Evolutionary conservation across 1,140 invertebrate genomes (phyloP), one percentile per base, ranked within the genome.

Genomic region (Lycorma delicatula): DNA sequence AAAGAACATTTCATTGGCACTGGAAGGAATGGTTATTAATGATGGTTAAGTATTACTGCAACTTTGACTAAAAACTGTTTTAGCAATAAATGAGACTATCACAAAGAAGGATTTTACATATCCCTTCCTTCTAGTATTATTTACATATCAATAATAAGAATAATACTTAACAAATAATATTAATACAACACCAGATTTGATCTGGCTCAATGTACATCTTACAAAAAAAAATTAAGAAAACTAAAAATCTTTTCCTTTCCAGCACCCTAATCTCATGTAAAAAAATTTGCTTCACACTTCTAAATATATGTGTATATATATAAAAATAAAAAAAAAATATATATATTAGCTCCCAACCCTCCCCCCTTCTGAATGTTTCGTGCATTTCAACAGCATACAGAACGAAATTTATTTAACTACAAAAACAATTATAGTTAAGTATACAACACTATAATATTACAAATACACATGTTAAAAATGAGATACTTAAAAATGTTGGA

Each of bases 351-450:
- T 60, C 62, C 59, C 52, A 63, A 63, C 62, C 62, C 62, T 61
- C 62, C 62, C 60, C 59, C 60, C 62, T 64, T 64, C 62, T 64
- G 62, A 64, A 64, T 61, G 62, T 64, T 64, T 64, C 60, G 62
- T 64, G 62, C 62, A 64, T 64, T 60, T 64, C 62, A 56, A 59
- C 51, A 62, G 60, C 62, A 64, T 64, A 64, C 62, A 61, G 61
- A 53, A 58, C 28, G n/a, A 56, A 47, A 53, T 59, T 46, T 62
- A 49, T 60, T 56, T 41, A 56, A 58, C 23, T 36, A 54, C 38
- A 55, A 58, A 58, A 53, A 28, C 25, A 52, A 56, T 44, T n/a
- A n/a, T n/a, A n/a, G 23, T 34, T n/a, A 34, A 9, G n/a, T 9
- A 34, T 46, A 46, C 41, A 46, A 46, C 7, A 18, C 41, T 11